Evolutionary conservation across 1,140 invertebrate species (phyloP), one percentile per base, ranked within the genome.

Genomic region (Solen grandis): DNA sequence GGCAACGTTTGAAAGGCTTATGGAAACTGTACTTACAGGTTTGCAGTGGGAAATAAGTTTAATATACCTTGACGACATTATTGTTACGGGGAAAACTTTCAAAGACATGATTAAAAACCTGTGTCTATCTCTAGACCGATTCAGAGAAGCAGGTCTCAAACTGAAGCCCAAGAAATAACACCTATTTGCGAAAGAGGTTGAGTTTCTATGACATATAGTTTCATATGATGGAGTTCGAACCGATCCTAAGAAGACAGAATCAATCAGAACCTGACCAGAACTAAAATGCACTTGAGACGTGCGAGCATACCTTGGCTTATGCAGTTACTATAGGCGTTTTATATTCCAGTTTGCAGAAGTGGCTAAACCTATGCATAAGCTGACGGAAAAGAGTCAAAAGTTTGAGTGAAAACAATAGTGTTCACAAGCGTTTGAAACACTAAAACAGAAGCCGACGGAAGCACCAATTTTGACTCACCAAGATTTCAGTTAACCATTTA

Each of bases 111-210:
- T 75, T 0, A 13, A 22, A 36, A 35, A 62, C 5, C 36, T 76
- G 25, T 50, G 57, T 65, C 0, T 50, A 5, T 55, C 81, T 2
- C 81, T 81, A 16, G 3, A 46, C 38, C 8, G 59, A 57, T 38
- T 84, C 16, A 29, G 36, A 38, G 41, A 81, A 38, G 72, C 66
- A n/a, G 59, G 60, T 27, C 33, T 84, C 16, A 84, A 81, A 31
- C 19, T 68, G 5, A 81, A 78, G 33, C 65, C 79, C 31, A 57
- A 38, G 2, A 84, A 84, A 41, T 81, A 73, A 36, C 1, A 22
- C 1, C 38, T 81, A 10, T 66, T 88, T 29, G 78, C 89, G 46
- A 81, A 36, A 27, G 29, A 60, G 38, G 62, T 86, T 3, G n/a
- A 33, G n/a, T 88, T 80, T 63, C 60, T 80, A 4, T 65, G 81